A percentile compares a stretch with the other conserved stretches of the same genome.
These are phyloP conservation scores for Parnassius apollo DNA, from an alignment of 2,888 invertebrate genomes.

Conservation along the genomic window DNA sequence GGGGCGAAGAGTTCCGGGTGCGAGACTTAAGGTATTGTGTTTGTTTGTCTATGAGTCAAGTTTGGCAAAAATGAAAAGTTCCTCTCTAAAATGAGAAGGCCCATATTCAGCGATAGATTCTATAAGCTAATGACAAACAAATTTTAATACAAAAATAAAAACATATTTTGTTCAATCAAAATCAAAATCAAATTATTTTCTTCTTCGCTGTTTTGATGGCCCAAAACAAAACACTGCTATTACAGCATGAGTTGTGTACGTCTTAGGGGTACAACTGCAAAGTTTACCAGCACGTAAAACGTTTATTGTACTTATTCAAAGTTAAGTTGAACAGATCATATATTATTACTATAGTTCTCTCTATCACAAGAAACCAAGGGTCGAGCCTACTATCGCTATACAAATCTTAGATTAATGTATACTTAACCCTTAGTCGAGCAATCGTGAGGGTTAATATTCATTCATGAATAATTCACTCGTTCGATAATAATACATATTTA, in stretches of 20 bases:
- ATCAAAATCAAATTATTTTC: background rate
- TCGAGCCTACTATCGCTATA: background rate
- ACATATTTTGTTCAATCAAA: too few relatives aligned
- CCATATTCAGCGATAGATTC: background rate
- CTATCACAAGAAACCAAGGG: background rate
- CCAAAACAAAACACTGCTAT: background rate
- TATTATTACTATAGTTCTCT: conserved; percentile 6
- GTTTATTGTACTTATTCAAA: conserved; percentile 20
- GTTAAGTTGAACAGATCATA: conserved; percentile 20
- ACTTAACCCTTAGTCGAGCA: too few relatives aligned
- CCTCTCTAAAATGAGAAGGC: too few relatives aligned
- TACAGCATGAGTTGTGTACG: background rate
- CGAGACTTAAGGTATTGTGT: too few relatives aligned
- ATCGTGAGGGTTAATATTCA: too few relatives aligned
- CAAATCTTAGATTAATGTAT: background rate
- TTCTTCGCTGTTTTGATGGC: conserved; percentile 9
- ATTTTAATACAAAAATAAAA: background rate
- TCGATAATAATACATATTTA: too few relatives aligned
- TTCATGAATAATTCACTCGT: too few relatives aligned
- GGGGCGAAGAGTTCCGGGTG: too few relatives aligned
- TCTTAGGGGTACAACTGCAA: conserved; percentile 3
- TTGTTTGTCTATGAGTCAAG: too few relatives aligned
- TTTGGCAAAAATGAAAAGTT: too few relatives aligned
- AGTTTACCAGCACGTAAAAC: conserved; percentile 17
- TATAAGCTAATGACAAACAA: too few relatives aligned